phyloP scores from a whole-genome alignment of 92 coral and sea anemone species.

The Epizoanthus ramosus region DNA sequence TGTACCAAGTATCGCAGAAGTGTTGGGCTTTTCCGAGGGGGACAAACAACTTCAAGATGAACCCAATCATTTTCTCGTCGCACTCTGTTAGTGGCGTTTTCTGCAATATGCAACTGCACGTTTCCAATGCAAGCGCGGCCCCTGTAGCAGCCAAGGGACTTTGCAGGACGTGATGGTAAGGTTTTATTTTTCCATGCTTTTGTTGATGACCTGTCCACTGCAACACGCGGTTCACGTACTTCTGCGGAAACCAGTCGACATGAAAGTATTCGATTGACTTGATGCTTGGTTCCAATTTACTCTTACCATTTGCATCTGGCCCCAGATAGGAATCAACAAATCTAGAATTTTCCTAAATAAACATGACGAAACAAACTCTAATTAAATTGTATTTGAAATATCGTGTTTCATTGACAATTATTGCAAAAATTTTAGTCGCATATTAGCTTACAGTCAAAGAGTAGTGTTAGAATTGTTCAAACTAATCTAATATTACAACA shows the following conservation, averaged over 20 bases:
- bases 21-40: constrained; percentile 19
- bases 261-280: constrained; percentile 63
- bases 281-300: constrained; percentile 57
- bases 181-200: constrained; percentile 17
- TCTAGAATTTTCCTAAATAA: background rate
- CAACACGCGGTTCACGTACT: constrained; percentile 55
- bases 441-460: no score
- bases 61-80: constrained; percentile 46
- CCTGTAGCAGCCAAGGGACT: constrained; percentile 37
- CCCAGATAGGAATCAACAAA: constrained; percentile 69
- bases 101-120: constrained; percentile 56
- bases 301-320: constrained; percentile 49
- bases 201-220: constrained; percentile 64
- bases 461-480: no score
- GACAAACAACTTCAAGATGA: constrained; percentile 39
- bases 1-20: constrained; percentile 65
- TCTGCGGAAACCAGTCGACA: constrained; percentile 80
- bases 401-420: no score
- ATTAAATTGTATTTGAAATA: no score
- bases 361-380: no score
- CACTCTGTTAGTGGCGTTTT: constrained; percentile 4
- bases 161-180: constrained; percentile 41
- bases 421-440: no score
- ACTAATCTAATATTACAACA: no score
- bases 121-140: constrained; percentile 56